These are phyloP conservation scores for Cephalopterus ornatus DNA, from an alignment of 2,113 vertebrate species.

Conservation along the genomic window DNA sequence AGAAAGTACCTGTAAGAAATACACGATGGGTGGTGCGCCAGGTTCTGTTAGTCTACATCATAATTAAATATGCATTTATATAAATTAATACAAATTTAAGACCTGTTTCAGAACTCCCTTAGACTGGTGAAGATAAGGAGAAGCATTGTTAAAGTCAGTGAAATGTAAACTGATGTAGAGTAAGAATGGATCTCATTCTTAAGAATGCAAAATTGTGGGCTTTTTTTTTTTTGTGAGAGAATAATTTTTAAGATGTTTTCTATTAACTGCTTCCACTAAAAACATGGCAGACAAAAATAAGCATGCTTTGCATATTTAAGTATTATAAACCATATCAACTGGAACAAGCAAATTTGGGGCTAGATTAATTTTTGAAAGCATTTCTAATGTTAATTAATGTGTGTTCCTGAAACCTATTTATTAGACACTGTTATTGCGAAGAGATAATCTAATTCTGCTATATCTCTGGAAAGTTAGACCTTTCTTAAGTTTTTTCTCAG, in stretches of 20 bases:
- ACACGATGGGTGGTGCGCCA: background rate
- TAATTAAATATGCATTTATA: background rate
- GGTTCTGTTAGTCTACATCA: background rate
- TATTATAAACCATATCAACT: slow-evolving; percentile 12
- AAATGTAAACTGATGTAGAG: background rate
- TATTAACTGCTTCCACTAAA: background rate
- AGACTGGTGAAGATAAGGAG: background rate
- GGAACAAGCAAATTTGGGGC: slow-evolving; percentile 20
- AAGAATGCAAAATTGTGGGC: background rate
- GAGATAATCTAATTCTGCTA: background rate
- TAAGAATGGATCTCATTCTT: background rate
- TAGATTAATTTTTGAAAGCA: slow-evolving; percentile 51
- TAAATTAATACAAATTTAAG: background rate
- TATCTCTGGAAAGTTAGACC: background rate
- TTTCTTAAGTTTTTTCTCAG: background rate
- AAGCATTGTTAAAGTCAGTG: background rate
- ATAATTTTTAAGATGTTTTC: background rate
- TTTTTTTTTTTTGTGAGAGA: background rate
- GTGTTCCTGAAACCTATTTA: slow-evolving; percentile 13
- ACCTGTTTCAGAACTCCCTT: background rate
- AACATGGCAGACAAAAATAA: background rate
- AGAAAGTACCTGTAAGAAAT: background rate
- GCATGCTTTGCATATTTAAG: background rate
- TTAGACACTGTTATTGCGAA: background rate
- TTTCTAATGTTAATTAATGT: slow-evolving; percentile 29